These are phyloP conservation scores for Hypomecis atomaria DNA, from an alignment of 2,888 invertebrate species.

Conservation along the genomic window DNA sequence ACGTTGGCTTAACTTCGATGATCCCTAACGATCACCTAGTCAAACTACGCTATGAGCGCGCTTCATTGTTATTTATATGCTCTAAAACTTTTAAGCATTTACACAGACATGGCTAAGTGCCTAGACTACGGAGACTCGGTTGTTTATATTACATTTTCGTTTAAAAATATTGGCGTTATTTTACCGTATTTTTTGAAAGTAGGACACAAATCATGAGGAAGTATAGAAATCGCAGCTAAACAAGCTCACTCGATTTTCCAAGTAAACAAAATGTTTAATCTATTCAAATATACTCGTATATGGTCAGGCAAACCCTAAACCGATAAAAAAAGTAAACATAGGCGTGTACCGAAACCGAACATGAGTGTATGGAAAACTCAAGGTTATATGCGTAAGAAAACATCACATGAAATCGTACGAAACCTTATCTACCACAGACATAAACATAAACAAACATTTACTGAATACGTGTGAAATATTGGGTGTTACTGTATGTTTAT, in stretches of 20 bases:
- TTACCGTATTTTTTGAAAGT: background rate
- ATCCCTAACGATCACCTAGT: no score
- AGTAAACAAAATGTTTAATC: slow-evolving; percentile 31
- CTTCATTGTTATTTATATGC: no score
- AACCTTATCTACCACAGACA: slow-evolving; percentile 58
- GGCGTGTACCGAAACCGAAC: slow-evolving; percentile 58
- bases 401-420: slow-evolving; percentile 47
- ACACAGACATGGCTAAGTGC: no score
- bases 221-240: slow-evolving; percentile 9
- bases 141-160: no score
- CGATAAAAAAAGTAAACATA: slow-evolving; percentile 65
- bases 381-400: slow-evolving; percentile 57
- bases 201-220: background rate
- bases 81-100: no score
- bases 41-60: no score
- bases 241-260: slow-evolving; percentile 10
- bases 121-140: no score
- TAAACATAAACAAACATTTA: slow-evolving; percentile 46
- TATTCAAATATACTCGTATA: slow-evolving; percentile 14
- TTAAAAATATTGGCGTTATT: background rate
- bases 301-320: slow-evolving; percentile 45
- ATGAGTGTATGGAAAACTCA: slow-evolving; percentile 55
- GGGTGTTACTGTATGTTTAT: slow-evolving; percentile 40
- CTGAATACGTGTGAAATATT: slow-evolving; percentile 46
- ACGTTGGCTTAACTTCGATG: no score